Conservation (phyloP, 2,113 vertebrate species). For the Sturnira hondurensis region DNA sequence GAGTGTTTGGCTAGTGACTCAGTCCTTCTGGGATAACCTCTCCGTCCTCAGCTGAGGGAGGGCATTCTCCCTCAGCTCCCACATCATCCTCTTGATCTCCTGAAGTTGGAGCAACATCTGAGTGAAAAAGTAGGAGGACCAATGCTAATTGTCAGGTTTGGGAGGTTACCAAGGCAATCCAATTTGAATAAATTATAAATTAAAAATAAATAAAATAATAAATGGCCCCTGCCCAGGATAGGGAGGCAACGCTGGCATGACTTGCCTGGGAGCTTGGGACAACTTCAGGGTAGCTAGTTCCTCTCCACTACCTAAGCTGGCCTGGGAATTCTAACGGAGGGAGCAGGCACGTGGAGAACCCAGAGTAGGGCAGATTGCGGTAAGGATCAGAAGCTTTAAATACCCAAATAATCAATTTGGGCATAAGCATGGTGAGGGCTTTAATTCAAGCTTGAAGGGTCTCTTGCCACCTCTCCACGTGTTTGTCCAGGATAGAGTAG, state of each 20-base stretch:
- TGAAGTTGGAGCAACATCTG: conserved; percentile 47
- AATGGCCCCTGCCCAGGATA: conserved; percentile 67
- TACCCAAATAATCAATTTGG: conserved; percentile 65
- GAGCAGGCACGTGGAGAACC: conserved; percentile 53
- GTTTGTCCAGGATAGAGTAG: conserved; percentile 40
- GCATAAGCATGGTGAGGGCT: conserved; percentile 52
- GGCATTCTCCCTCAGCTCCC: conserved; percentile 11
- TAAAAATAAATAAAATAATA: conserved; percentile 78
- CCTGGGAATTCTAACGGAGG: conserved; percentile 54
- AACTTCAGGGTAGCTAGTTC: conserved; percentile 51
- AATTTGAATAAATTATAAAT: conserved; percentile 78
- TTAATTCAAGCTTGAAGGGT: conserved; percentile 63
- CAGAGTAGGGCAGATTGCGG: conserved; percentile 32
- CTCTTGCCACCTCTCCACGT: conserved; percentile 38
- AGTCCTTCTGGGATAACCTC: conserved; percentile 53
- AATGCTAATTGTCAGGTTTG: conserved; percentile 66
- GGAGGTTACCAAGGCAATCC: conserved; percentile 71
- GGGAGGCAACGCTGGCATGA: conserved; percentile 70
- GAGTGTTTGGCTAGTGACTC: conserved; percentile 72
- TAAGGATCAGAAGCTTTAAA: conserved; percentile 55
- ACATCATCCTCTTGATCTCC: conserved; percentile 54
- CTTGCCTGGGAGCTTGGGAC: conserved; percentile 70
- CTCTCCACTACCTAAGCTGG: conserved; percentile 52
- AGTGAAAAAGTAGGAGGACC: conserved; percentile 29
- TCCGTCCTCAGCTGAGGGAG: conserved; percentile 27